phyloP scores from a whole-genome alignment of 1,140 invertebrate genomes.

The Papilio aristodemus region DNA sequence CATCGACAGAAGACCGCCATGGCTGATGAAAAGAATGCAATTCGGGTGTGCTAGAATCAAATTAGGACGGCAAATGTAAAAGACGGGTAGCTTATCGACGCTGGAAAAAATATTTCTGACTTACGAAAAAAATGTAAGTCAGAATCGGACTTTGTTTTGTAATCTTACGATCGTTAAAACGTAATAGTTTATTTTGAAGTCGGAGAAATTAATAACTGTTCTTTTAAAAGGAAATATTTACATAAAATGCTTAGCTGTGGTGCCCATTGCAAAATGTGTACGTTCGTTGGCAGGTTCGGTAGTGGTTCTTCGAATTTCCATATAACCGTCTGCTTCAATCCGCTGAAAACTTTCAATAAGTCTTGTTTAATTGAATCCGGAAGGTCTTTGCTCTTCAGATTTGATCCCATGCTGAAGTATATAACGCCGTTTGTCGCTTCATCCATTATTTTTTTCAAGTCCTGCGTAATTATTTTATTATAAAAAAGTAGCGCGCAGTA shows the following conservation, averaged over 20 bases:
- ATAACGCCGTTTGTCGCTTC: slow-evolving; percentile 35
- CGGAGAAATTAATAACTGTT: not conserved
- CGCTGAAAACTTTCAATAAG: slow-evolving; percentile 32
- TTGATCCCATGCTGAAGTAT: slow-evolving; percentile 42
- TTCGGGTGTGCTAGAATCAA: slow-evolving; percentile 76
- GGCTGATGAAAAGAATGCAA: slow-evolving; percentile 83
- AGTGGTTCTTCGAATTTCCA: slow-evolving; percentile 46
- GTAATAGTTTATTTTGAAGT: not conserved
- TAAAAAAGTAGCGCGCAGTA: too few relatives aligned
- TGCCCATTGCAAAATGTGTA: slow-evolving; percentile 45
- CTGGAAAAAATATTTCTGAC: too few relatives aligned
- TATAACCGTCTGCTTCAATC: slow-evolving; percentile 42
- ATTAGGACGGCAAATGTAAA: too few relatives aligned
- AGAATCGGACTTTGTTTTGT: too few relatives aligned
- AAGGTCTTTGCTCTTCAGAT: slow-evolving; percentile 35
- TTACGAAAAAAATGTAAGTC: too few relatives aligned
- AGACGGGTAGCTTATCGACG: not conserved
- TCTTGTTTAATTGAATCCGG: slow-evolving; percentile 31
- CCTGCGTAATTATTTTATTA: too few relatives aligned
- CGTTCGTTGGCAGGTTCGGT: slow-evolving; percentile 38
- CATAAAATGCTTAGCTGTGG: slow-evolving; percentile 48
- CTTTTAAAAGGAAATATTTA: slow-evolving; percentile 29
- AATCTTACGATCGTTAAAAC: too few relatives aligned
- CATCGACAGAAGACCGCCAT: slow-evolving; percentile 84
- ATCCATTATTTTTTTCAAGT: slow-evolving; percentile 36